A percentile compares a stretch with the other conserved stretches of the same genome.
Evolutionary conservation across 2,888 invertebrate species (phyloP).

Genomic region (Microlaimidae sp.): DNA sequence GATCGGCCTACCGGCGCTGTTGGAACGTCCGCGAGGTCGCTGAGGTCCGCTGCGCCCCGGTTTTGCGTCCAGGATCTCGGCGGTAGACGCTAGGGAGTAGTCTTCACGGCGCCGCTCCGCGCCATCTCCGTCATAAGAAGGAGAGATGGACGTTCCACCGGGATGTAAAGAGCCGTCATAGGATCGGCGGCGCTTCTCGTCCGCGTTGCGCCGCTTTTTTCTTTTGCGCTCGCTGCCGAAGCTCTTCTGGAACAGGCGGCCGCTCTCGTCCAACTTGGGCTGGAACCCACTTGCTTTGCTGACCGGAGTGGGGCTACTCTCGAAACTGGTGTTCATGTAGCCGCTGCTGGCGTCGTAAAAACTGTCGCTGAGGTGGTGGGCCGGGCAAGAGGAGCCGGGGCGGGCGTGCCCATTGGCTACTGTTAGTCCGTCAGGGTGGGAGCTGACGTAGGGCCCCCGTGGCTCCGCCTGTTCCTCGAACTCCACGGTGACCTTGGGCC

Average conservation of each 20-base stretch:
- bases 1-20: not conserved
- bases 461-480: not conserved
- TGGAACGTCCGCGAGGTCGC: not conserved
- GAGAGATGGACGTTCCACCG: not conserved
- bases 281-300: not conserved
- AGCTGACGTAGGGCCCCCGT: not conserved
- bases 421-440: not conserved
- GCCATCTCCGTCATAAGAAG: not conserved
- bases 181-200: not conserved
- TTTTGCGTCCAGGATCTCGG: not conserved
- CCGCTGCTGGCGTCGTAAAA: not conserved
- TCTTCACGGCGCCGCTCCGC: not conserved
- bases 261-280: not conserved
- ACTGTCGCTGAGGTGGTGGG: not conserved
- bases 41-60: too few relatives aligned
- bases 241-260: not conserved
- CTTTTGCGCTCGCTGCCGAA: not conserved
- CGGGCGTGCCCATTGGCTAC: not conserved
- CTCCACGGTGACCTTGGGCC: constrained; percentile 6
- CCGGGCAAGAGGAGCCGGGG: not conserved
- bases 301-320: not conserved
- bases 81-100: not conserved
- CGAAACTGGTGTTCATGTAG: constrained; percentile 5
- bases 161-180: not conserved
- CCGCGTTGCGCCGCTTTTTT: not conserved